Evolutionary conservation across 2,113 vertebrate species (phyloP), one percentile per base, ranked within the genome.

Genomic region (Lophotis ruficrista): DNA sequence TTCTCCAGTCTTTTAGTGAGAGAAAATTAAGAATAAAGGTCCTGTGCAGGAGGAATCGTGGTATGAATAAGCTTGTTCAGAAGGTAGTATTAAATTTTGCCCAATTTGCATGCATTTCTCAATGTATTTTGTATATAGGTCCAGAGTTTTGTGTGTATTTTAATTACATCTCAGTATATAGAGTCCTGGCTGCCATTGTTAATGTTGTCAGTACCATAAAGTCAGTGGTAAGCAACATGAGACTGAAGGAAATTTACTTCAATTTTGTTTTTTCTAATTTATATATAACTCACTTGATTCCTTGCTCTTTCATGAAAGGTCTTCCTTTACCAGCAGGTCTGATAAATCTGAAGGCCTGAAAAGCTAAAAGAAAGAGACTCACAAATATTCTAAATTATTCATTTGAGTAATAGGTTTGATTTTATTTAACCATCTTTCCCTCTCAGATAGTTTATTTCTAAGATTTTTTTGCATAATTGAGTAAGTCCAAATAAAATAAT

Each of bases 21-120:
- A 92, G 64, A 78, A 93, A 95, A 93, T 66, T 90, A 94, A 90
- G 79, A 93, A 88, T 93, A 93, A 93, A 89, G 57, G 28, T 95
- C 56, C 51, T 77, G 37, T 90, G 62, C 69, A 73, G 68, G 64
- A 86, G 64, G 51, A 81, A 83, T 48, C 20, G 2, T 48, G 56
- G 64, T 58, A 83, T 75, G 56, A 92, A 89, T 88, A 96, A 94
- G 31, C 68, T 89, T 92, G 43, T 92, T 92, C 68, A 83, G 76
- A 88, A 92, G 51, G 30, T 33, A 89, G 56, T 28, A 78, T 60
- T 88, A 72, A 87, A 53, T 89, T 88, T 93, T 93, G 53, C 30
- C 56, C 72, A 60, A 78, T 81, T 83, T 92, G 14, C 69, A 78
- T 90, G 1, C 81, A 83, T 89, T 96, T 93, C 54, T 89, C 75